Base-by-base conservation (phyloP, 1,140 invertebrate genomes). In the Drosophila sp. region DNA sequence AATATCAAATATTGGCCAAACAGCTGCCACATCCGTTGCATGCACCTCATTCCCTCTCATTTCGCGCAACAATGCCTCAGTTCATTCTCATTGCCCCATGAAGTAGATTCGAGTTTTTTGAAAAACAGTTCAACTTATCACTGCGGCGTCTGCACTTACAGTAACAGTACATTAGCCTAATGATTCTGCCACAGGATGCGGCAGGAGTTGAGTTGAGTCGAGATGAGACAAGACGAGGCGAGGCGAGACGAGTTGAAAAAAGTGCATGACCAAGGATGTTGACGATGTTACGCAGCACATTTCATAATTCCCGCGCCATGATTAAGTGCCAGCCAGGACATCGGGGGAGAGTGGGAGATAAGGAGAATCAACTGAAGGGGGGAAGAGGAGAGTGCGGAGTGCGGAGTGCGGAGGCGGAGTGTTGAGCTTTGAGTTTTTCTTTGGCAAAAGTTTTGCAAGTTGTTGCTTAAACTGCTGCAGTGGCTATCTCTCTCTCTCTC, bases 251-350 rank as follows among this genome's bases (percentile, higher is more conserved):
- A 36, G 32, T 8, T 45, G 57, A 36, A 72, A 65, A 57, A 76
- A 73, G 45, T 63, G 45, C 64, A 65, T 43, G 7, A 16, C 48
- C 41, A 18, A 48, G 61, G 11, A 59, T 59, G 67, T 58, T 72
- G 63, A 67, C 27, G 63, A 51, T 56, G 72, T 84, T 84, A 86
- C 82, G 82, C 78, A 87, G 81, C 81, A 86, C 81, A 86, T 86
- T 86, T 86, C 81, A 86, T 86, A 86, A 87, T 87, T 86, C 81
- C 81, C 81, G 81, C 82, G 81, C 78, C 75, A 87, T 70, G 81
- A 86, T 87, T 86, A 87, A 76, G 61, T 62, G 57, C 56, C 51
- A 38, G 32, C 27, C 40, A 50, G 13, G 1, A 16, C 40, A 8
- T 13, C 16, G 21, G 21, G 45, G 34, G 3, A 4, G 32, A 21